These are phyloP conservation scores for Nyctibius grandis DNA, from an alignment of 2,797 vertebrate species.

Conservation along the genomic window DNA sequence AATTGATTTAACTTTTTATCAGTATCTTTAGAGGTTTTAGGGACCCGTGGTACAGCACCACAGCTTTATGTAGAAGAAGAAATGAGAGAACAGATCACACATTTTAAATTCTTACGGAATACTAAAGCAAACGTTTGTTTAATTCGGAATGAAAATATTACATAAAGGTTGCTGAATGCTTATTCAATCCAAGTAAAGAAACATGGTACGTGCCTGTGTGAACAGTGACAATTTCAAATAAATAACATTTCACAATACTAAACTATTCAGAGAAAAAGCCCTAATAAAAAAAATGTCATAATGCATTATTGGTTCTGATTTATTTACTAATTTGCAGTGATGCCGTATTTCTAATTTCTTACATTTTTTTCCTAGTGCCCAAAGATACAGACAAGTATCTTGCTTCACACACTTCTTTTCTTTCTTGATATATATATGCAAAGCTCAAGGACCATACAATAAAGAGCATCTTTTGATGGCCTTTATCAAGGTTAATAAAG, in stretches of 20 bases:
- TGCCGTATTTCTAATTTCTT: background rate
- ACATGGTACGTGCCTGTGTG: background rate
- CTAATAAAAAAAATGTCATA: background rate
- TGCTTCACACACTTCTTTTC: slow-evolving; percentile 14
- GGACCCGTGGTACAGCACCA: background rate
- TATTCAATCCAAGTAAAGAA: background rate
- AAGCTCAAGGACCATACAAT: background rate
- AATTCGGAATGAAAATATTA: background rate
- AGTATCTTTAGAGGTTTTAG: background rate
- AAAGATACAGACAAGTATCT: background rate
- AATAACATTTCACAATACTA: background rate
- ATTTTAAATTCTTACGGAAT: background rate
- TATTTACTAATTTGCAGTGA: background rate
- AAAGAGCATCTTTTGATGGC: background rate
- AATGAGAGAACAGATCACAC: background rate
- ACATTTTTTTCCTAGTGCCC: background rate
- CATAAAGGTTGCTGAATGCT: background rate
- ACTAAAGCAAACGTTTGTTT: background rate
- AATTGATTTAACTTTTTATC: background rate
- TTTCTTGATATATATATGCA: slow-evolving; percentile 13
- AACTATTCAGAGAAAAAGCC: background rate
- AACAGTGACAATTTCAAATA: background rate
- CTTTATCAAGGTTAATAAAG: slow-evolving; percentile 40
- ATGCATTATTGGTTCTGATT: background rate
- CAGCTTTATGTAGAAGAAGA: background rate